Evolutionary conservation across 2,113 vertebrate genomes (phyloP).

Genomic region (Corythornis cristatus): DNA sequence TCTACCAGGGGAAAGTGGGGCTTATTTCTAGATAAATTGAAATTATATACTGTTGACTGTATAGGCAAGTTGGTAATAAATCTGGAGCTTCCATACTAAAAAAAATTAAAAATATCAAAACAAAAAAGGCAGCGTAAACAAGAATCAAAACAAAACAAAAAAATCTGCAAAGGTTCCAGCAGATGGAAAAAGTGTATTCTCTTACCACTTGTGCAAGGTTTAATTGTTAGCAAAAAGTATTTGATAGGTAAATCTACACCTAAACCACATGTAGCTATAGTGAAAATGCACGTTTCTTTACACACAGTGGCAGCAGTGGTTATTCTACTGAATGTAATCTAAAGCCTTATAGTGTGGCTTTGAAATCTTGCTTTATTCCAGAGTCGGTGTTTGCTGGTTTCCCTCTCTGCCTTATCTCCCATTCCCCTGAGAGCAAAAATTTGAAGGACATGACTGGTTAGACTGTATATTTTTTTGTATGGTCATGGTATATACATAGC

Average conservation of each 20-base stretch:
- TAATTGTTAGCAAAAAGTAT: background rate
- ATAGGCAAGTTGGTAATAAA: background rate
- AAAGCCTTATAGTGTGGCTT: background rate
- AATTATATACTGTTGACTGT: background rate
- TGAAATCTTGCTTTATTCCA: background rate
- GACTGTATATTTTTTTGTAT: background rate
- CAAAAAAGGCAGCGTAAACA: background rate
- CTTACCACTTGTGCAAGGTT: background rate
- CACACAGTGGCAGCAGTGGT: background rate
- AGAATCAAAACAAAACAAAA: background rate
- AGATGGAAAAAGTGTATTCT: background rate
- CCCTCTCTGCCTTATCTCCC: background rate
- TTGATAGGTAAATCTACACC: background rate
- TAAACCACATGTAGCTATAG: background rate
- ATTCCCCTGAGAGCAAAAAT: background rate
- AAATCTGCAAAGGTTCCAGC: background rate
- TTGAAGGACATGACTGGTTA: background rate
- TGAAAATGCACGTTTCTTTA: background rate
- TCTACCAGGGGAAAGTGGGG: constrained; percentile 4
- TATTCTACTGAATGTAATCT: background rate
- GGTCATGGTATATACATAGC: background rate
- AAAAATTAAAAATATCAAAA: background rate
- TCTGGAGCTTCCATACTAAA: background rate
- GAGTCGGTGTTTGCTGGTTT: background rate
- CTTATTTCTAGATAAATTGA: constrained; percentile 49